phyloP scores from a whole-genome alignment of 2,113 vertebrate genomes.

The Pollimyrus isidori region DNA sequence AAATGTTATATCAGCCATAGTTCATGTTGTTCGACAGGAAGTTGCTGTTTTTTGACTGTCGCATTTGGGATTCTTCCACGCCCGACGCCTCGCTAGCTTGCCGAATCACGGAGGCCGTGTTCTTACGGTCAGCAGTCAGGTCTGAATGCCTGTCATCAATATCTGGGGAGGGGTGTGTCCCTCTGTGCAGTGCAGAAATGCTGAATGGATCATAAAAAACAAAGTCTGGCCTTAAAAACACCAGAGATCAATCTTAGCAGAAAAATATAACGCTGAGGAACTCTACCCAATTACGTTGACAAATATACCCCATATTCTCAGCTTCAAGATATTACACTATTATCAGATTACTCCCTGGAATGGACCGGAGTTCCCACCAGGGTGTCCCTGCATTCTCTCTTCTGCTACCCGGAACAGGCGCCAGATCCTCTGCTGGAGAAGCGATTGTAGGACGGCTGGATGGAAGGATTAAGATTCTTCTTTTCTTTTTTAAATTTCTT shows the following conservation, averaged over 20 bases:
- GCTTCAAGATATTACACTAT: neutral
- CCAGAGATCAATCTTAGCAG: neutral
- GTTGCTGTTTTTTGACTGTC: neutral
- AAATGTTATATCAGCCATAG: neutral
- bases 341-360: neutral
- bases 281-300: neutral
- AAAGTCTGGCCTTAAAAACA: neutral
- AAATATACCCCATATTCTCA: neutral
- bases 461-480: neutral
- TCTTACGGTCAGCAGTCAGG: slow-evolving; percentile 21
- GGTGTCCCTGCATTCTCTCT: neutral
- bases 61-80: neutral
- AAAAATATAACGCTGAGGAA: neutral
- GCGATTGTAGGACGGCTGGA: neutral
- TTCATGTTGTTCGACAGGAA: neutral
- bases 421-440: neutral
- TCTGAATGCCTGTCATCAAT: neutral
- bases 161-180: neutral
- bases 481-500: neutral
- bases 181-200: neutral
- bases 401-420: neutral
- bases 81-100: neutral
- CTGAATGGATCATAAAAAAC: slow-evolving; percentile 1
- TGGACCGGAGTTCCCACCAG: neutral
- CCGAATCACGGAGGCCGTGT: slow-evolving; percentile 15